Evolutionary conservation across 2,797 vertebrate species (phyloP), one percentile per base, ranked within the genome.

Genomic region (Cynodonichthys magdalenae): DNA sequence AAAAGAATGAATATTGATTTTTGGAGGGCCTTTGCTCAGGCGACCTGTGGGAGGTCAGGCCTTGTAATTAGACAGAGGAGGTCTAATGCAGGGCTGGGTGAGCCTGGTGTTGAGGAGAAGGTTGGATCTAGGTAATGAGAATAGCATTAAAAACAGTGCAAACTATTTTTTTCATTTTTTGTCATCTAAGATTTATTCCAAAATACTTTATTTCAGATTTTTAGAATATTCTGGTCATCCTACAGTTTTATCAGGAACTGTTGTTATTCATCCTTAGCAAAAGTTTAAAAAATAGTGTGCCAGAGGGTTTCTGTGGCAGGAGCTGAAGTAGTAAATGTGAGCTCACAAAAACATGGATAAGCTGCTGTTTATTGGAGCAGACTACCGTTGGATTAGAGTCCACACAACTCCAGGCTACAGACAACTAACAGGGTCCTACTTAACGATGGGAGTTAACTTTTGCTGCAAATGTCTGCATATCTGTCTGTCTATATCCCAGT

Each of bases 1-100:
- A 92, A 93, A 94, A 94, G 91, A 94, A 94, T 94, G 92, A 94
- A 94, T 94, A 94, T 94, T 94, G 93, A 94, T 94, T 90, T 89
- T 79, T 57, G 74, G 76, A 81, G 83, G 87, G 83, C 81, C 90
- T 91, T 92, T 90, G 83, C 83, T 89, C 79, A 71, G 87, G 75
- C 75, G 92, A 92, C 92, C 92, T 92, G 91, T 88, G 88, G 90
- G 93, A 93, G 93, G 93, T 94, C 93, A 94, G 89, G 70, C 74
- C 82, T 81, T 81, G 90, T 93, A 93, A 93, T 94, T 93, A 94
- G 90, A 93, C 80, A 65, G 85, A 75, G 83, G 84, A 87, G 87
- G 88, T 84, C 81, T 87, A 81, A 74, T 47, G 62, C 67, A 69
- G 76, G 65, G 74, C 63, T 65, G 58, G 56, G 65, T 69, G 59